Base-by-base conservation (phyloP, 1,140 invertebrate species). In the Hydropsyche tenuis region DNA sequence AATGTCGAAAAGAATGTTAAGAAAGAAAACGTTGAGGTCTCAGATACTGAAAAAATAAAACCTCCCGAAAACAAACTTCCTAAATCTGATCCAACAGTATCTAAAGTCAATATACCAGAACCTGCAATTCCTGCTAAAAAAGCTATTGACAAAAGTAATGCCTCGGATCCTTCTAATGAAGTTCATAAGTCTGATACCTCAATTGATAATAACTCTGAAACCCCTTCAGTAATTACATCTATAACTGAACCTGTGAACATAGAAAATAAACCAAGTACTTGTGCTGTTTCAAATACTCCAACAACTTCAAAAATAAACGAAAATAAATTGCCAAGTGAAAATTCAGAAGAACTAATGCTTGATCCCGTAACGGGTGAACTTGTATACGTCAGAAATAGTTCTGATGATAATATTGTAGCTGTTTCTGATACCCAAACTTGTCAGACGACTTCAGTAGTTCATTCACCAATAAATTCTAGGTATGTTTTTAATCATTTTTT, bases 361-460 rank as follows among this genome's bases (percentile, higher is more conserved):
- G 92, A 93, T 84, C 92, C 92, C 0, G 90, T 92, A 0, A 94
- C 91, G 0, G 93, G 92, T 9, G 85, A 91, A 76, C 82, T 94
- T 45, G 91, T 90, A 53, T 89, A 88, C 0, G 90, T 91, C 86
- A 83, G 89, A 76, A 89, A 91, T 77, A 90, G 89, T 30, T 91
- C 92, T 79, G 91, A 93, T 78, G 91, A 90, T 16, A 88, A 88
- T 64, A 91, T 91, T 78, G 87, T 91, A 65, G 89, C 90, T 11
- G 84, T 91, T 1, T 84, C 87, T 51, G n/a, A 43, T 46, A 65
- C 22, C 11, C 12, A 20, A 53, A n/a, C 66, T 37, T 16, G 12
- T 18, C 27, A 20, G n/a, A 25, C 46, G 20, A 45, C 63, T 18
- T 18, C 60, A 30, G 12, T n/a, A 3, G 16, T 22, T n/a, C 6